Evolutionary conservation across 2,113 vertebrate genomes (phyloP).

Genomic region (Notiomystis cincta): DNA sequence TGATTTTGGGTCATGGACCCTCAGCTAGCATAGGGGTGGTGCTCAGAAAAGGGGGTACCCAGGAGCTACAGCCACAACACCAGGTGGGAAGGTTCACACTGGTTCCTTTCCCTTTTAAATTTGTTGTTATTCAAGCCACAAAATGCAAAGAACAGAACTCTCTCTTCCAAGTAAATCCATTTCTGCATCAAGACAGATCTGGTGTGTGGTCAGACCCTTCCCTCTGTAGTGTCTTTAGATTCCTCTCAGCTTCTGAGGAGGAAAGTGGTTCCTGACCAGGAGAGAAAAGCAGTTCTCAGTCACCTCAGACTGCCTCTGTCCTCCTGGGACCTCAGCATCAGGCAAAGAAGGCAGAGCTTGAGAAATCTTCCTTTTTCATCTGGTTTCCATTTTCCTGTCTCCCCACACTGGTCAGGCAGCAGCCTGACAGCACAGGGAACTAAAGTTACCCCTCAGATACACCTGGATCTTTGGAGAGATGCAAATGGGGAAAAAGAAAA

Average conservation of each 20-base stretch:
- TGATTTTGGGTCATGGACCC: background rate
- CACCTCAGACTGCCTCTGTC: background rate
- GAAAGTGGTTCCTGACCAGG: background rate
- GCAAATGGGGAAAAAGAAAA: background rate
- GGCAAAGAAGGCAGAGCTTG: background rate
- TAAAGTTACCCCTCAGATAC: background rate
- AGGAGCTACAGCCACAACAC: background rate
- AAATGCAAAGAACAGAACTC: background rate
- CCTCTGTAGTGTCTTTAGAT: background rate
- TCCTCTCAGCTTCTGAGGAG: background rate
- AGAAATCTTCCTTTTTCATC: background rate
- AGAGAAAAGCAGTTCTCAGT: background rate
- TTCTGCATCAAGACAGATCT: background rate
- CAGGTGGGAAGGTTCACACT: background rate
- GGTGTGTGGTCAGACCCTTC: background rate
- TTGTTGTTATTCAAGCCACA: background rate
- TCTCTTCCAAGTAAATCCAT: background rate
- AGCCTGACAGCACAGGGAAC: background rate
- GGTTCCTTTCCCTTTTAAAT: background rate
- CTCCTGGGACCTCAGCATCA: background rate
- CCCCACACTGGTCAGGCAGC: background rate
- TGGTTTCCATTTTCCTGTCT: background rate
- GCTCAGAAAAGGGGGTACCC: background rate
- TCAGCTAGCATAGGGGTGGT: background rate
- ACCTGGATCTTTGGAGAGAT: background rate